Evolutionary conservation across 2,888 invertebrate species (phyloP), one percentile per base, ranked within the genome.

Genomic region (Pandemis heparana): DNA sequence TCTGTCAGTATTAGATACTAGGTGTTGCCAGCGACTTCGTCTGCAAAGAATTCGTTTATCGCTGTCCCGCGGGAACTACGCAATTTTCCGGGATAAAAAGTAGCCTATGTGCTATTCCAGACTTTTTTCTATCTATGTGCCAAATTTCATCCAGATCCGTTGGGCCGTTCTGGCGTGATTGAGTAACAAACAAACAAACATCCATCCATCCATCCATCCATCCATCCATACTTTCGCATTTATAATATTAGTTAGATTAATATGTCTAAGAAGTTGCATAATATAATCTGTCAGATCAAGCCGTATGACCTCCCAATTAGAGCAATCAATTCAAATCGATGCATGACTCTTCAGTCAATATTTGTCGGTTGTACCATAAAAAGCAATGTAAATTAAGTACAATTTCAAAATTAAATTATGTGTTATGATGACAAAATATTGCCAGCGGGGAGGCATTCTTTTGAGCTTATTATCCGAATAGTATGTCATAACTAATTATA

Each of bases 401-500:
- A 18, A 46, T 72, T 72, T 72, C 32, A 41, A 61, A 72, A 72
- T 18, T 12, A 46, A 63, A 56, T 71, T 56, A 53, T 41, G 18
- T 60, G 39, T 38, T 23, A 46, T 14, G 56, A 68, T 68, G 61
- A 48, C 46, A 39, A 68, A 62, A 63, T 62, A 72, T 18, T 38
- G 53, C 10, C 62, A 14, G 39, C 14, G 67, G 67, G 60, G 70
- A 66, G 62, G 59, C 48, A 41, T 71, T 71, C 63, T 70, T 71
- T 43, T 67, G 67, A 18, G 53, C 38, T 53, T 62, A 72, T 72
- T 56, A 66, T 61, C 61, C 16, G 53, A 72, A 46, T 56, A n/a
- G 64, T 59, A 48, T 63, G 72, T 72, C 66, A 67, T 46, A 72
- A 68, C 62, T 41, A 68, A 68, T 68, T 53, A 68, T 56, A 63